Base-by-base conservation (phyloP, 2,888 invertebrate species). In the Hedya salicella region DNA sequence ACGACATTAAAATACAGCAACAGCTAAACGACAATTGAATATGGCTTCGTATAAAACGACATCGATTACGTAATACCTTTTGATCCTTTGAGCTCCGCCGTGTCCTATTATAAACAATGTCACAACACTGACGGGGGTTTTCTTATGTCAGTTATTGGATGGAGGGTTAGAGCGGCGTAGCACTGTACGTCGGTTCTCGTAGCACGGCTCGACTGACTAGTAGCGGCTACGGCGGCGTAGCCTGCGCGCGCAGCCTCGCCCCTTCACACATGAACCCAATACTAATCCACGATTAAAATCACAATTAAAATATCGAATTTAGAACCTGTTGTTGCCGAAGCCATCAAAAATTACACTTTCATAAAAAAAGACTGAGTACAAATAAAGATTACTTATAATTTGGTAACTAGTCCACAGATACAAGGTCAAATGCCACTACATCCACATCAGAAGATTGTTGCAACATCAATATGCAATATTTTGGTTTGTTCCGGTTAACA, bases 231-330 rank as follows among this genome's bases (percentile, higher is more conserved):
- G 76, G 70, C 79, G 82, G 70, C 79, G 82, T 83, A 81, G 78
- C 75, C 72, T 89, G 91, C 91, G 91, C 89, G 90, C 91, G 90
- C 91, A 90, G 83, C 88, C 87, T 85, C 88, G 85, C 89, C 91
- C 89, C 88, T 83, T 73, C 84, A 85, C 86, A 86, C 83, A 79
- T 83, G 83, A 84, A 87, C 83, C 88, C 89, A 78, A 91, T 91
- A 91, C 86, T 87, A 89, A 90, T 90, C 87, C 87, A 83, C 82
- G 80, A 79, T 68, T 69, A 62, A 67, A 67, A 49, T 54, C 25
- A 67, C 62, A 36, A 67, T 54, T 67, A 62, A 53, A 56, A 54
- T 39, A 54, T 49, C n/a, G 8, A 44, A 56, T 56, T 48, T 30
- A 44, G 53, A 62, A 16, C 44, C 16, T 13, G 16, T 36, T 17